Conservation (phyloP, 2,888 invertebrate species). For the Sycophila texana region DNA sequence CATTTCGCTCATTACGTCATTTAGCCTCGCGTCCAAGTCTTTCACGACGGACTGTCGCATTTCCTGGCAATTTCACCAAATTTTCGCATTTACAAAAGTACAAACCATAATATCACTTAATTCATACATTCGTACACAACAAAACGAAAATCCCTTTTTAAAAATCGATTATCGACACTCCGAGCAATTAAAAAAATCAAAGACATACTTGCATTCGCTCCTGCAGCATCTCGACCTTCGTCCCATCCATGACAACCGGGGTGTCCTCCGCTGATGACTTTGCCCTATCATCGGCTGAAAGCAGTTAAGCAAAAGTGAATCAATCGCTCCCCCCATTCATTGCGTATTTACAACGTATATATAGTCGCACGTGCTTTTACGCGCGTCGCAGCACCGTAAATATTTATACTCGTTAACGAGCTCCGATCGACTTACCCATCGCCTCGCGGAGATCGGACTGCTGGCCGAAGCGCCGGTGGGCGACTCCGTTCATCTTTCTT, state of each 20-base stretch:
- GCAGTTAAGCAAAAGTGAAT: background rate
- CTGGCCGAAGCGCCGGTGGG: no score
- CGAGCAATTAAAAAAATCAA: background rate
- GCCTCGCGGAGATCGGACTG: no score
- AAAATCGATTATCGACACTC: no score
- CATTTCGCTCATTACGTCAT: constrained; percentile 62
- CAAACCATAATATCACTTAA: background rate
- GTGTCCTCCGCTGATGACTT: background rate
- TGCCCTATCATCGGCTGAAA: constrained; percentile 14
- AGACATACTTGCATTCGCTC: constrained; percentile 63
- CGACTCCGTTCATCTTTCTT: no score
- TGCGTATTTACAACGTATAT: no score
- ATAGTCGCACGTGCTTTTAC: no score
- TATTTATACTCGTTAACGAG: no score
- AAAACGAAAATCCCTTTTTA: background rate
- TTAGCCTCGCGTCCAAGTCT: constrained; percentile 59
- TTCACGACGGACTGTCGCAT: constrained; percentile 61
- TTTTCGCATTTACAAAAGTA: no score
- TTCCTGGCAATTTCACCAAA: constrained; percentile 59
- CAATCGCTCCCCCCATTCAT: no score
- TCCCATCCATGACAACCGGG: constrained; percentile 2
- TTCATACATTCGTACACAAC: background rate
- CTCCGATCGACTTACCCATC: no score
- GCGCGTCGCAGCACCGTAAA: no score
- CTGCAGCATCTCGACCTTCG: constrained; percentile 58